These are phyloP conservation scores for Cheirogaleus major DNA, from an alignment of 2,797 vertebrate genomes.

Conservation along the genomic window DNA sequence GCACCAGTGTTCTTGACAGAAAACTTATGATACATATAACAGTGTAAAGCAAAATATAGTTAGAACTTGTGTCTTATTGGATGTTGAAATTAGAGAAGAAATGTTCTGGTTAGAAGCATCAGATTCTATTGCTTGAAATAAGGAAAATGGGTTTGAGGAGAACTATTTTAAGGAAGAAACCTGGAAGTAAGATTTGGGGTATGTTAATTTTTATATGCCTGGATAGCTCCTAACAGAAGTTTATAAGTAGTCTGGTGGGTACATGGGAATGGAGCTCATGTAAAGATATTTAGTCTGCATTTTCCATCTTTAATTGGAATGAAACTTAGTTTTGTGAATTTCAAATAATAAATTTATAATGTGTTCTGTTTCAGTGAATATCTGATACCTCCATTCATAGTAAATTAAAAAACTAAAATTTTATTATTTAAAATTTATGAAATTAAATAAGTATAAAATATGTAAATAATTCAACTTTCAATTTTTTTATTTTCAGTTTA, in stretches of 20 bases:
- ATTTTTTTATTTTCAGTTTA: not conserved
- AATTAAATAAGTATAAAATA: not conserved
- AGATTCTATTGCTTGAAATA: not conserved
- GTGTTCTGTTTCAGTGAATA: not conserved
- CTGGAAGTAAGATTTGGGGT: not conserved
- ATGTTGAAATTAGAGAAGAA: not conserved
- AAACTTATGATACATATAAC: not conserved
- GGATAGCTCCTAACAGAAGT: not conserved
- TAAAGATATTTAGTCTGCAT: not conserved
- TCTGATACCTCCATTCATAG: not conserved
- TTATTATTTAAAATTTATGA: not conserved
- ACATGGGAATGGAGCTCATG: not conserved
- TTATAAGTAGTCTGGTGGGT: not conserved
- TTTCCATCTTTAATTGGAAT: not conserved
- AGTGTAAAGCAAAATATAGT: not conserved
- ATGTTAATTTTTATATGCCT: not conserved
- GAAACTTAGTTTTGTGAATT: not conserved
- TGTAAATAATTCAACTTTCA: not conserved
- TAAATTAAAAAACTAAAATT: not conserved
- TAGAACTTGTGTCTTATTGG: not conserved
- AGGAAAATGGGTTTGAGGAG: not conserved
- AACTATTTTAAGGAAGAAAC: not conserved
- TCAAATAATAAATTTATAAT: not conserved
- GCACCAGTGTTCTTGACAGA: not conserved
- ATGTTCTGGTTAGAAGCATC: not conserved